phyloP scores from a whole-genome alignment of 1,140 invertebrate genomes.

The Camponotus vicinus region DNA sequence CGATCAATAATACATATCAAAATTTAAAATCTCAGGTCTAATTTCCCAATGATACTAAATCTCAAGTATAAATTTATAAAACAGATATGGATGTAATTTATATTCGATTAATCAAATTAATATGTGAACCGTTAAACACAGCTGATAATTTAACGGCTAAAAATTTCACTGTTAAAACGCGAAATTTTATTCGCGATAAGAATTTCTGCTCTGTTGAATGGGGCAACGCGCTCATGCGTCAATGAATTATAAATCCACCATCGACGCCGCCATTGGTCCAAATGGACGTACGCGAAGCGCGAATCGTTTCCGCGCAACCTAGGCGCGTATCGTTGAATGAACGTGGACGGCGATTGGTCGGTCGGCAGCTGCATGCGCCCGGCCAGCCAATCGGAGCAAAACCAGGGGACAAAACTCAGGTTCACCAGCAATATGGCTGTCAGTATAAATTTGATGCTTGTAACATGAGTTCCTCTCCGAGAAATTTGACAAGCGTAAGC shows the following conservation, averaged over 20 bases:
- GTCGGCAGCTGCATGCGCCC: constrained; percentile 7
- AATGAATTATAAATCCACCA: too few relatives aligned
- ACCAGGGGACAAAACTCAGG: constrained; percentile 91
- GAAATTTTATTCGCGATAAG: not conserved
- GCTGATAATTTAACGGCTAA: not conserved
- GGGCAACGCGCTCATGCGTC: too few relatives aligned
- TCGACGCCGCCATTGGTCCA: not conserved
- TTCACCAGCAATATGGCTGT: constrained; percentile 93
- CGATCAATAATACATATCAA: too few relatives aligned
- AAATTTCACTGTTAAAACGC: not conserved
- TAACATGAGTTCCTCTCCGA: constrained; percentile 93
- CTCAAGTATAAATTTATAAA: too few relatives aligned
- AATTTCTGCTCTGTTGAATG: not conserved
- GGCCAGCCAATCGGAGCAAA: constrained; percentile 88
- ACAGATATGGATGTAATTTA: too few relatives aligned
- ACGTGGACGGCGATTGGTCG: constrained; percentile 67
- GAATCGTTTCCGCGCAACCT: not conserved
- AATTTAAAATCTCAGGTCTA: too few relatives aligned
- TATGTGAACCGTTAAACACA: not conserved
- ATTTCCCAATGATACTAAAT: too few relatives aligned
- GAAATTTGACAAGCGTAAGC: constrained; percentile 82
- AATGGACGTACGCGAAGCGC: not conserved
- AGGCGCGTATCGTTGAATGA: constrained; percentile 45
- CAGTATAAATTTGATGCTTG: constrained; percentile 95
- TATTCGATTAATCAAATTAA: not conserved